Percentiles rank a stretch among this genome's conserved stretches.
Evolutionary conservation across 2,888 invertebrate species (phyloP).

Genomic region (Mylabris sibirica): DNA sequence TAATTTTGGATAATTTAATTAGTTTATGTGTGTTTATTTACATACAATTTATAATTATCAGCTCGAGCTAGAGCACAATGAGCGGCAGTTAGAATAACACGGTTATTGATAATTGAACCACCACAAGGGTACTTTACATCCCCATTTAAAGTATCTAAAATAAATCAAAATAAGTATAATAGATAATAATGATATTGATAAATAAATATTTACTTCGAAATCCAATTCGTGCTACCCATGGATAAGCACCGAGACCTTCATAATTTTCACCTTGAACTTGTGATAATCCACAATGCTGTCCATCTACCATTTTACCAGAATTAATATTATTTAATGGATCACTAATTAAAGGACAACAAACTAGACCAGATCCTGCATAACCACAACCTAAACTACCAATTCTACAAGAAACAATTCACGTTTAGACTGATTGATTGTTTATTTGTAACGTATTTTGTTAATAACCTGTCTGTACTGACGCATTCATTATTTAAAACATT

Average conservation of each 20-base stretch:
- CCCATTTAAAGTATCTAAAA: constrained; percentile 70
- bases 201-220: constrained; percentile 70
- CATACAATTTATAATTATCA: constrained; percentile 77
- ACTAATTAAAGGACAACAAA: constrained; percentile 69
- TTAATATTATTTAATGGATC: constrained; percentile 31
- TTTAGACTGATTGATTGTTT: neutral
- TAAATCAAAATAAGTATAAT: constrained; percentile 14
- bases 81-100: constrained; percentile 76
- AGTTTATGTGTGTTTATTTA: neutral
- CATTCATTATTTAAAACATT: constrained; percentile 68
- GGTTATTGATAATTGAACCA: constrained; percentile 72
- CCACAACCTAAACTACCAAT: constrained; percentile 69
- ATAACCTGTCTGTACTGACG: constrained; percentile 67
- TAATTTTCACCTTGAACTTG: constrained; percentile 73
- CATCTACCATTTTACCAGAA: constrained; percentile 49
- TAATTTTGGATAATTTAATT: neutral
- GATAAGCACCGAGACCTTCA: constrained; percentile 75
- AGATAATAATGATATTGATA: constrained; percentile 5
- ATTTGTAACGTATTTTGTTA: constrained; percentile 16
- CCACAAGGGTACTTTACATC: constrained; percentile 78
- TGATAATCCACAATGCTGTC: constrained; percentile 70
- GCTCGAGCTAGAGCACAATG: constrained; percentile 82
- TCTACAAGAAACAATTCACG: constrained; percentile 49
- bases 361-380: constrained; percentile 64
- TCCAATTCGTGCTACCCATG: constrained; percentile 79